Percentiles rank a stretch among this genome's conserved stretches.
Evolutionary conservation across 1,140 invertebrate species (phyloP).

Genomic region (Trinorchestia longiramus): DNA sequence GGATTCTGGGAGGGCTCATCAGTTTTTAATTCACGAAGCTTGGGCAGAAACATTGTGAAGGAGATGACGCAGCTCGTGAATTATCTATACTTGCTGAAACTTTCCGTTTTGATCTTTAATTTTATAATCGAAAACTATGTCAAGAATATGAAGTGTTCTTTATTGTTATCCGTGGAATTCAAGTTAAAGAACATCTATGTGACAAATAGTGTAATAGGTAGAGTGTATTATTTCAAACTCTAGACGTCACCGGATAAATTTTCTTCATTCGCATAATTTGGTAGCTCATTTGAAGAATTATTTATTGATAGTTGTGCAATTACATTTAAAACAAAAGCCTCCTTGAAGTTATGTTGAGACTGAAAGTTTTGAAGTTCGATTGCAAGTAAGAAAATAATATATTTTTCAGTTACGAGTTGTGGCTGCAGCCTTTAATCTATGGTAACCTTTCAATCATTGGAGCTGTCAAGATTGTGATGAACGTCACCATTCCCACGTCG

Average conservation of each 20-base stretch:
- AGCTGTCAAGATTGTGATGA: constrained; percentile 47
- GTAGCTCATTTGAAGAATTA: neutral
- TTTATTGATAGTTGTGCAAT: neutral
- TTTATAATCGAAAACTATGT: too few relatives aligned
- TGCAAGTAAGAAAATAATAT: neutral
- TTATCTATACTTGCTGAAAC: too few relatives aligned
- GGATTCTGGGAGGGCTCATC: too few relatives aligned
- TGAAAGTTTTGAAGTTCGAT: too few relatives aligned
- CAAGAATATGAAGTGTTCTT: too few relatives aligned
- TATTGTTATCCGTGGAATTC: too few relatives aligned
- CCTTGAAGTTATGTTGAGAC: neutral
- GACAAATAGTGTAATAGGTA: too few relatives aligned
- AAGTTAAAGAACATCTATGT: too few relatives aligned
- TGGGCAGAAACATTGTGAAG: too few relatives aligned
- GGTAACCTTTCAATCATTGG: constrained; percentile 30
- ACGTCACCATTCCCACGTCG: neutral
- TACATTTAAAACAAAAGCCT: neutral
- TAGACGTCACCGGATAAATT: neutral
- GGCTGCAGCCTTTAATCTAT: constrained; percentile 39
- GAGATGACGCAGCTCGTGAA: too few relatives aligned
- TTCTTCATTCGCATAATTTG: neutral
- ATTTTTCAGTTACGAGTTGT: constrained; percentile 37
- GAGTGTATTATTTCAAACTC: neutral
- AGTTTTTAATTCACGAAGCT: too few relatives aligned
- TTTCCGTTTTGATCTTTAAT: too few relatives aligned